Evolutionary conservation across 2,797 vertebrate species (phyloP).

Genomic region (Xerus rutilus): DNA sequence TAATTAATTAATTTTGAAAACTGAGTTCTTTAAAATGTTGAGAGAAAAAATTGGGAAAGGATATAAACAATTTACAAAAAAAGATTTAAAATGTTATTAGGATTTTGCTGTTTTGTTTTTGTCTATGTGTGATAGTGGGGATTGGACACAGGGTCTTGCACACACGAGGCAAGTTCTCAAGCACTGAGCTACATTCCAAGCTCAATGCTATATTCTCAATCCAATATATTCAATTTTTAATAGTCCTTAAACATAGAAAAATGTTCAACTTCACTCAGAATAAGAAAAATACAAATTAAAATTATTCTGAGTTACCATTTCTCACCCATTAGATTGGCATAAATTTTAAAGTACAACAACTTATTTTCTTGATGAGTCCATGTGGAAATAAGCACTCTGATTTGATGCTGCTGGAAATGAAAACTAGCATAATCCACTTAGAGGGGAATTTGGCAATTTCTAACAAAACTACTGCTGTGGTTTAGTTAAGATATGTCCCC

Average conservation of each 20-base stretch:
- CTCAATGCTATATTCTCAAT: too few species aligned
- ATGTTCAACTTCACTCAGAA: neutral
- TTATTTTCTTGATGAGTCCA: neutral
- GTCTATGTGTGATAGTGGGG: too few species aligned
- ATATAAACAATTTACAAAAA: neutral
- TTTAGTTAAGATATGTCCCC: too few species aligned
- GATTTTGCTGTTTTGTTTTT: too few species aligned
- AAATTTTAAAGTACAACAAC: neutral
- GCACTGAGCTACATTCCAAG: too few species aligned
- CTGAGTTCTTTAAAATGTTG: neutral
- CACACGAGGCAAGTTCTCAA: too few species aligned
- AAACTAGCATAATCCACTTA: neutral
- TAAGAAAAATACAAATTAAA: slow-evolving; percentile 29
- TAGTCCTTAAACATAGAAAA: neutral
- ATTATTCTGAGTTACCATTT: neutral
- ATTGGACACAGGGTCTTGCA: too few species aligned
- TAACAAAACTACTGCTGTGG: neutral
- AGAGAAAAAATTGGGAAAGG: slow-evolving; percentile 47
- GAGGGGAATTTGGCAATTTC: neutral
- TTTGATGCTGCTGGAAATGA: neutral
- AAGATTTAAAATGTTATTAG: neutral
- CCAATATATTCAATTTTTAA: slow-evolving; percentile 3
- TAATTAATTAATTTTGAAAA: neutral
- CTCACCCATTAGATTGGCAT: neutral
- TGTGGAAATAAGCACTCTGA: neutral